Conservation (phyloP, 2,888 invertebrate species). For the Cheilosia grossa region DNA sequence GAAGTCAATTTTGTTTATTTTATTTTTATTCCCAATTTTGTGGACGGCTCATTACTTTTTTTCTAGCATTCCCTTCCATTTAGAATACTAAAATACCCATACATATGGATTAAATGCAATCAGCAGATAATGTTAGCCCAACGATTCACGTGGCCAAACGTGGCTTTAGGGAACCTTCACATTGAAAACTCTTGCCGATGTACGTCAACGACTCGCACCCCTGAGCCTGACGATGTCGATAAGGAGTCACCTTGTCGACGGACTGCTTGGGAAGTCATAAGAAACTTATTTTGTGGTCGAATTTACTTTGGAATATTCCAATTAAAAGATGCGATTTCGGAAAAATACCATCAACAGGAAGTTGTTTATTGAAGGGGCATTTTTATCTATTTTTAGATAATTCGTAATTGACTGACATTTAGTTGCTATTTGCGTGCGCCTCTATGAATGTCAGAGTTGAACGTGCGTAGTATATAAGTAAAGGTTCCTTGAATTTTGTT, state of each 20-base stretch:
- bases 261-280: neutral
- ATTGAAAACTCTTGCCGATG: neutral
- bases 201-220: conserved; percentile 2
- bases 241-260: neutral
- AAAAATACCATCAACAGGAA: neutral
- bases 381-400: conserved; percentile 19
- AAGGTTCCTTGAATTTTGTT: too few species aligned
- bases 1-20: conserved; percentile 38
- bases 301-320: conserved; percentile 26
- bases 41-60: conserved; percentile 9
- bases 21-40: conserved; percentile 33
- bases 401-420: conserved; percentile 29
- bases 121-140: conserved; percentile 16
- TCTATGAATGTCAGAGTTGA: conserved; percentile 35
- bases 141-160: conserved; percentile 25
- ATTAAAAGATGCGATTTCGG: conserved; percentile 13
- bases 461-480: neutral
- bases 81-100: conserved; percentile 42
- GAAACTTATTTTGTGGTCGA: conserved; percentile 15
- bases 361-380: neutral
- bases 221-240: neutral
- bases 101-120: conserved; percentile 42
- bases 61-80: neutral
- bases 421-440: conserved; percentile 17
- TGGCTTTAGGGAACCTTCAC: neutral